A percentile compares a stretch with the other conserved stretches of the same genome.
Conservation (phyloP, 2,797 vertebrate species). For the Cyclura pinguis region DNA sequence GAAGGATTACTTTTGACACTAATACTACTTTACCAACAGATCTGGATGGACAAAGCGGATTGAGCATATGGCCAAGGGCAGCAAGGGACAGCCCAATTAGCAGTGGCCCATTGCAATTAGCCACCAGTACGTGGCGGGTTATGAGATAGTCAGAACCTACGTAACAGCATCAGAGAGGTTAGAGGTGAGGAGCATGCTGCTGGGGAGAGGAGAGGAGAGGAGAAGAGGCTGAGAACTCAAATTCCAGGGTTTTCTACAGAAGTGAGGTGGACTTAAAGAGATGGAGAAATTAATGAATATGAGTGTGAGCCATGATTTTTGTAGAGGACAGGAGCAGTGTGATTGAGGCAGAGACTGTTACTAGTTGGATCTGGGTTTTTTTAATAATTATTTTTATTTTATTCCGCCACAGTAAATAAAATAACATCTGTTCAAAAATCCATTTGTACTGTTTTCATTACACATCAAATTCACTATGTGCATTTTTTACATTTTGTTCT, state of each 20-base stretch:
- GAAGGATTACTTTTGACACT: conserved; percentile 47
- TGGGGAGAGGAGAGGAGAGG: too few relatives aligned
- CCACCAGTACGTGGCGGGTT: conserved; percentile 10
- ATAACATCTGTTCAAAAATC: too few relatives aligned
- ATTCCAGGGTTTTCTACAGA: neutral
- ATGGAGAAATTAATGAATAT: neutral
- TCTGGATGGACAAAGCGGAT: conserved; percentile 60
- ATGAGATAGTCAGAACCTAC: neutral
- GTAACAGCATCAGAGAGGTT: neutral
- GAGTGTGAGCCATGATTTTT: neutral
- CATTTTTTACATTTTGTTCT: too few relatives aligned
- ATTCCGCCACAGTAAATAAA: too few relatives aligned
- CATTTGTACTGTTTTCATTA: too few relatives aligned
- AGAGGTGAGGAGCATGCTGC: too few relatives aligned
- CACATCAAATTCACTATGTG: too few relatives aligned
- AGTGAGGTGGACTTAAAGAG: neutral
- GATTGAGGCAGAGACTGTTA: too few relatives aligned
- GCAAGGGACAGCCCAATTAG: conserved; percentile 54
- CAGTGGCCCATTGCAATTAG: conserved; percentile 53
- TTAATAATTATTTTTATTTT: too few relatives aligned
- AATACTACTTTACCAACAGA: conserved; percentile 63
- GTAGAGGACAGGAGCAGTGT: neutral
- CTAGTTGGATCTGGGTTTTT: too few relatives aligned
- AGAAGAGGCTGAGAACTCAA: neutral
- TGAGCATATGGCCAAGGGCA: conserved; percentile 52